A percentile compares a stretch with the other conserved stretches of the same genome.
These are phyloP conservation scores for Pampus argenteus DNA, from an alignment of 2,797 vertebrate genomes.

Conservation along the genomic window DNA sequence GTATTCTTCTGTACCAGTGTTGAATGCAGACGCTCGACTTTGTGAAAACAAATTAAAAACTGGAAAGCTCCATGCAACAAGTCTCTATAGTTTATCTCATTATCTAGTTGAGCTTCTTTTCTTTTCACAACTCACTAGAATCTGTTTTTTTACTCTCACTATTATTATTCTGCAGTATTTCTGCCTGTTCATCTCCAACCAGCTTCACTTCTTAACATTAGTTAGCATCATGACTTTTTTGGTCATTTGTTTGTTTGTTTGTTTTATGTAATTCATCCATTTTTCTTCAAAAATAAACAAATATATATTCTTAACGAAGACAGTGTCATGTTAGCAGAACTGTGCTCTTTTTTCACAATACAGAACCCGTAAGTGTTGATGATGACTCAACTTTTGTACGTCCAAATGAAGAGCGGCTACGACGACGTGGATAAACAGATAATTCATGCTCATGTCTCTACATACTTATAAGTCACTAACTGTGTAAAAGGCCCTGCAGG, in stretches of 20 bases:
- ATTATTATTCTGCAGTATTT: not conserved
- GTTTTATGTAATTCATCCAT: too few relatives aligned
- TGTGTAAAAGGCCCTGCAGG: slow-evolving; percentile 38
- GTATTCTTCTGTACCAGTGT: too few relatives aligned
- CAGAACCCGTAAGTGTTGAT: not conserved
- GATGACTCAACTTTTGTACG: not conserved
- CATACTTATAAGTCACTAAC: slow-evolving; percentile 25
- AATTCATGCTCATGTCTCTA: slow-evolving; percentile 1
- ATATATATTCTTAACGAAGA: not conserved
- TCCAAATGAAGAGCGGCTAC: not conserved
- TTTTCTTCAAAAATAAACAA: not conserved
- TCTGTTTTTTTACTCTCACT: not conserved
- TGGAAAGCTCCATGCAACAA: not conserved
- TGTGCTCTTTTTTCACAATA: not conserved
- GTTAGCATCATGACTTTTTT: not conserved
- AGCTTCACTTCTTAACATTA: not conserved
- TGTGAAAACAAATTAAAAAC: not conserved
- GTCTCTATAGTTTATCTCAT: not conserved
- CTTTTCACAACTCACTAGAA: not conserved
- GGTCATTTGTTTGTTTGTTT: not conserved
- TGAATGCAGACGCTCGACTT: too few relatives aligned
- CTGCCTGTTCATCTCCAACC: not conserved
- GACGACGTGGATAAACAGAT: slow-evolving; percentile 2
- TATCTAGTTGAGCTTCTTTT: not conserved
- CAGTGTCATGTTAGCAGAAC: not conserved